phyloP scores from a whole-genome alignment of 2,888 invertebrate genomes.

The Nysson spinosus region DNA sequence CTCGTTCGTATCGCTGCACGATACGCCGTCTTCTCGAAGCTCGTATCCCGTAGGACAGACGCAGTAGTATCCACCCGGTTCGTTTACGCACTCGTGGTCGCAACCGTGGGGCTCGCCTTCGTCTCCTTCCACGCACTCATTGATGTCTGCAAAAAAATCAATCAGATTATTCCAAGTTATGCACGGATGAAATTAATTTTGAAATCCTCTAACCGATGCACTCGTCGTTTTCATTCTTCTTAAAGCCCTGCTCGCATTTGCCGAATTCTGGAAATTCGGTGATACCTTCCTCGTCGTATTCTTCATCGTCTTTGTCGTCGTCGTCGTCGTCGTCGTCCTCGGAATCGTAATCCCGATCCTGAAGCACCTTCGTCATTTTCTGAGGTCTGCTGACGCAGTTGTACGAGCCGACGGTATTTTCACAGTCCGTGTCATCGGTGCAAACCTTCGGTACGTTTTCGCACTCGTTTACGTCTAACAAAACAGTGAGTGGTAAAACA shows the following conservation, averaged over 20 bases:
- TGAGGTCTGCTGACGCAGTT: conserved; percentile 62
- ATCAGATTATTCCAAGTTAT: not conserved
- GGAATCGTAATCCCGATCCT: conserved; percentile 64
- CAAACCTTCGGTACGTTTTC: conserved; percentile 64
- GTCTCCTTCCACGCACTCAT: conserved; percentile 79
- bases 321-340: conserved; percentile 55
- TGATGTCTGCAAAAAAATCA: conserved; percentile 76
- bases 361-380: conserved; percentile 66
- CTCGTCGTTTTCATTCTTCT: conserved; percentile 76
- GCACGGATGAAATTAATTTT: not conserved
- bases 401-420: conserved; percentile 79
- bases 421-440: conserved; percentile 69
- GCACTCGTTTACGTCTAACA: conserved; percentile 83
- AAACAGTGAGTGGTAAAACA: not conserved
- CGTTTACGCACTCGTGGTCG: conserved; percentile 78
- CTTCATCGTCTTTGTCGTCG: no score
- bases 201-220: conserved; percentile 72
- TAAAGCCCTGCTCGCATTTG: conserved; percentile 76
- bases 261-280: conserved; percentile 65
- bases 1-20: conserved; percentile 72
- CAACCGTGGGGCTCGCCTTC: conserved; percentile 78
- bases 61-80: conserved; percentile 75
- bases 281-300: conserved; percentile 58
- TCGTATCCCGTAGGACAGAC: conserved; percentile 74
- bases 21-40: conserved; percentile 68